Base-by-base conservation (phyloP, 1,140 invertebrate species). In the Nomia melanderi region DNA sequence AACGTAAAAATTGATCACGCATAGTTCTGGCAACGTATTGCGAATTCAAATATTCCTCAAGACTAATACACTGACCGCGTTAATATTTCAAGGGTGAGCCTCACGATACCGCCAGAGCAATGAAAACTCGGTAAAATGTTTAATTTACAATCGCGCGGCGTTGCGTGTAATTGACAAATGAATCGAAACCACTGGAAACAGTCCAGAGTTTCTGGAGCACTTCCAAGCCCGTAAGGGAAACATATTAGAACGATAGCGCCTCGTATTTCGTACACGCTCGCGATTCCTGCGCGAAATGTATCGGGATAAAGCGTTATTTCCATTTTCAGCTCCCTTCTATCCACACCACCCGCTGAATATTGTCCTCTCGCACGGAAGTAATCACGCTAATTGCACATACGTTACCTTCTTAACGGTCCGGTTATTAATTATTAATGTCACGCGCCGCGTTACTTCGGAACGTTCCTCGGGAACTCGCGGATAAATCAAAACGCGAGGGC, bases 341-440 rank as follows among this genome's bases (percentile, higher is more conserved):
- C 31, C 11, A 47, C 5, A 1, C 8, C 36, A 1, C 11, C 14
- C 1, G 62, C n/a, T 57, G 33, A 74, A 66, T 66, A 74, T 33
- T 57, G 36, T 17, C 14, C 17, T 14, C 31, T 33, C 27, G 7
- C 36, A 25, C 47, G 20, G 9, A 25, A 33, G 3, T 14, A 36
- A 67, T 67, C 50, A 29, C 23, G 39, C 54, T 39, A 47, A 47
- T 44, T 29, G 0, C 47, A 25, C 23, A n/a, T n/a, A 29, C 33
- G 36, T 36, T 14, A 29, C 25, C 8, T 36, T 33, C 23, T 12
- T 23, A 39, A 47, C 39, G 27, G 29, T n/a, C 4, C 33, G 33
- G 9, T 2, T 23, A 66, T 74, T 74, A 66, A 74, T 75, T 67
- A 76, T 76, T 69, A 60, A 76, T 50, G 65, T 59, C 65, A 69